Conservation (phyloP, 2,888 invertebrate genomes). For the Seira sanloemensis region DNA sequence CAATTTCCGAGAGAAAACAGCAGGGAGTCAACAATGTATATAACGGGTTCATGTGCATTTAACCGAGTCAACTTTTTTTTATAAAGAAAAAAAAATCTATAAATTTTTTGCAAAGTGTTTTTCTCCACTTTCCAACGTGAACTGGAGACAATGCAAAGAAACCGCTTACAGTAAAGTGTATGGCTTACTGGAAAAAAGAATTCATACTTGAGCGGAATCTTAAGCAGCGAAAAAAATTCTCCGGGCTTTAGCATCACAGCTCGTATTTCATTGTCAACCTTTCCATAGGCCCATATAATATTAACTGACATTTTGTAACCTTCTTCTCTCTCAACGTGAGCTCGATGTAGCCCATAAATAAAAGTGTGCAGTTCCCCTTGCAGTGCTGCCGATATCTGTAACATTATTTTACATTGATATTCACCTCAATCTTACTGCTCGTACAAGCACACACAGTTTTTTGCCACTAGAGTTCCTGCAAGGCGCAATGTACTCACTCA, state of each 20-base stretch:
- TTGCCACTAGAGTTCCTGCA: neutral
- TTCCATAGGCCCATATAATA: constrained; percentile 59
- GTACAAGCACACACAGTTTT: neutral
- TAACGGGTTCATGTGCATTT: neutral
- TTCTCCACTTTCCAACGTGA: neutral
- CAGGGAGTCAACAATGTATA: neutral
- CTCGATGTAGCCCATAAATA: neutral
- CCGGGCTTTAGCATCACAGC: constrained; percentile 45
- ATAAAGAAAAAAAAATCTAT: neutral
- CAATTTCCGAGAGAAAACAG: constrained; percentile 35
- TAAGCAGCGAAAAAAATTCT: constrained; percentile 58
- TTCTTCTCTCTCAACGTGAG: constrained; percentile 20
- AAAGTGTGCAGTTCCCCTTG: neutral
- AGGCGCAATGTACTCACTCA: no score
- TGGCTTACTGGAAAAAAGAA: constrained; percentile 24
- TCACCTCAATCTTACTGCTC: neutral
- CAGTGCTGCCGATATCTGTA: neutral
- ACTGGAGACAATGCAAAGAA: neutral
- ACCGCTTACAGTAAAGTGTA: neutral
- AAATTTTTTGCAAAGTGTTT: neutral
- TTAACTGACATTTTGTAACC: constrained; percentile 64
- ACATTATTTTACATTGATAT: neutral
- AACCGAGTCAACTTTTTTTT: constrained; percentile 17
- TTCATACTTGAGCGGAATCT: constrained; percentile 52
- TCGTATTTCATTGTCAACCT: constrained; percentile 65